phyloP scores from a whole-genome alignment of 1,140 invertebrate species.

The Pissodes strobi region DNA sequence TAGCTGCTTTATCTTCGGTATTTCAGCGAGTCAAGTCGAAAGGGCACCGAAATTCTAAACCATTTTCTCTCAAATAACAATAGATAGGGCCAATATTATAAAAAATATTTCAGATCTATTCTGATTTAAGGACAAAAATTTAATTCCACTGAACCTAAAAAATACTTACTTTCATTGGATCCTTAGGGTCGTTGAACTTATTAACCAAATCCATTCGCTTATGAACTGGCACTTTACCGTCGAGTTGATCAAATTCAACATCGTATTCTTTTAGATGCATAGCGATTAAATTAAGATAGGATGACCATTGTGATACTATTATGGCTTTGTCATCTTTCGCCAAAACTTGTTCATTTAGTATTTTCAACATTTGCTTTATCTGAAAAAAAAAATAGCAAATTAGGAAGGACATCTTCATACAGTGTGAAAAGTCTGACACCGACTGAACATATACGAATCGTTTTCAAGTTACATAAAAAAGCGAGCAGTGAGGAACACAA shows the following conservation, averaged over 20 bases:
- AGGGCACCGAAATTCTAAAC: too few relatives aligned
- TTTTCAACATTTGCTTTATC: slow-evolving; percentile 65
- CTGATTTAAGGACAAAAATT: too few relatives aligned
- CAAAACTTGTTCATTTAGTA: slow-evolving; percentile 63
- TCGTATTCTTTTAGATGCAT: slow-evolving; percentile 61
- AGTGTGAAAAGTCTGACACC: too few relatives aligned
- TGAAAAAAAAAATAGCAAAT: slow-evolving; percentile 45
- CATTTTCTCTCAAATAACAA: too few relatives aligned
- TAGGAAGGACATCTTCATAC: too few relatives aligned
- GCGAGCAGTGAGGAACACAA: too few relatives aligned
- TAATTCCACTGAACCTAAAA: too few relatives aligned
- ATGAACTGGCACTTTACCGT: slow-evolving; percentile 68
- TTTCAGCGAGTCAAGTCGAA: too few relatives aligned
- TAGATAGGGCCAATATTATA: too few relatives aligned
- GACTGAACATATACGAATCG: too few relatives aligned
- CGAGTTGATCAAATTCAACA: slow-evolving; percentile 66
- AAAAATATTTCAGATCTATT: too few relatives aligned
- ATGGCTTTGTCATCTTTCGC: slow-evolving; percentile 72
- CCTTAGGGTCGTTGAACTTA: slow-evolving; percentile 69
- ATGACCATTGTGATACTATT: slow-evolving; percentile 87
- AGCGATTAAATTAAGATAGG: slow-evolving; percentile 71
- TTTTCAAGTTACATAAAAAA: background rate
- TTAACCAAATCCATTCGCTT: slow-evolving; percentile 68
- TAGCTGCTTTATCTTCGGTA: too few relatives aligned
- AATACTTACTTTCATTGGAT: slow-evolving; percentile 59